phyloP scores from a whole-genome alignment of 2,113 vertebrate species.

The Marmota flaviventris region DNA sequence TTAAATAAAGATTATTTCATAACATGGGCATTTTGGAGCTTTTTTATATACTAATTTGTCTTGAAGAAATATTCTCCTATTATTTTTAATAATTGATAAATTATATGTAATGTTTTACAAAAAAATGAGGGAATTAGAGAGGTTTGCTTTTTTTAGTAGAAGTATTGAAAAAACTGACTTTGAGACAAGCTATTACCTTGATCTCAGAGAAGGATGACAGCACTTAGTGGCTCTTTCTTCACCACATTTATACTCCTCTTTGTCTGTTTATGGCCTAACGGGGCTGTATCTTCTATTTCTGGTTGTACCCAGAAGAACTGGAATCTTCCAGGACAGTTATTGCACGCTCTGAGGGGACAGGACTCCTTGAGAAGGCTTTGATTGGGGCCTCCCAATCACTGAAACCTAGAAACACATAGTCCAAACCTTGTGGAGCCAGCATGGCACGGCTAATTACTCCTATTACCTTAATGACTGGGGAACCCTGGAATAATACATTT shows the following conservation, averaged over 20 bases:
- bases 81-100: slow-evolving; percentile 2
- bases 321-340: not conserved
- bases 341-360: not conserved
- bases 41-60: not conserved
- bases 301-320: not conserved
- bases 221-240: not conserved
- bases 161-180: slow-evolving; percentile 23
- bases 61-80: not conserved
- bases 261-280: not conserved
- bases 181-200: not conserved
- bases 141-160: slow-evolving; percentile 34
- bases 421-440: not conserved
- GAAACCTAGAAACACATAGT: not conserved
- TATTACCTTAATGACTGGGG: slow-evolving; percentile 51
- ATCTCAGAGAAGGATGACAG: not conserved
- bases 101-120: not conserved
- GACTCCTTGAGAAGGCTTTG: not conserved
- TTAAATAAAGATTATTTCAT: not conserved
- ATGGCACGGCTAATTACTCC: slow-evolving; percentile 27
- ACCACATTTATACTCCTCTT: not conserved
- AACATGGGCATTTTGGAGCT: not conserved
- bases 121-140: not conserved
- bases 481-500: slow-evolving; percentile 57
- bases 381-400: not conserved
- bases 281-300: not conserved